Base-by-base conservation (phyloP, 2,888 invertebrate genomes). In the Netelia inedita region DNA sequence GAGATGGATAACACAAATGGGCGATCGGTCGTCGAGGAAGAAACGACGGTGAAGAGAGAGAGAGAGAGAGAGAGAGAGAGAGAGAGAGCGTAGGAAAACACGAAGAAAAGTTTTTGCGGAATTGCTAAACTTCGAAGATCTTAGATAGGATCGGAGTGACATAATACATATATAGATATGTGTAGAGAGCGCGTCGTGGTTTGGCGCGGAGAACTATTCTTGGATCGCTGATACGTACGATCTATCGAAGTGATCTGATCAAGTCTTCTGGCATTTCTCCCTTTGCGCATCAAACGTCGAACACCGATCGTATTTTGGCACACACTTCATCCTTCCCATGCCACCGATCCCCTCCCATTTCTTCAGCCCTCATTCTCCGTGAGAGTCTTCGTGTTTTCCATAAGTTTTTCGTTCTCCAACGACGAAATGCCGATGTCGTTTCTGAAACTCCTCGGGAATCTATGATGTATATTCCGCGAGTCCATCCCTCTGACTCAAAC, bases 171-270 rank as follows among this genome's bases (percentile, higher is more conserved):
- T 68, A 41, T 74, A 78, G 43, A 43, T 65, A 71, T 75, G 43
- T 23, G n/a, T 41, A 43, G 63, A 75, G 75, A 50, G 46, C 63
- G 65, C 65, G 55, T 23, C 71, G 63, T 79, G 3, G 57, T 19
- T 61, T 55, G 61, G 43, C 46, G 71, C 11, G 11, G 23, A 28
- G 68, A 61, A 73, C 53, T 55, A 73, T 65, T 69, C 72, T 68
- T 63, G 74, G 63, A 79, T 83, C 57, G 21, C 43, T 74, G 21
- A 53, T 68, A 35, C 35, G 53, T 68, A 43, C 82, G 83, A 76
- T 85, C 79, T 76, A 76, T 82, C 61, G 72, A 76, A 75, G 82
- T 76, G 85, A 85, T 85, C 85, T 61, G 79, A 85, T 68, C 79
- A 79, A 61, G 82, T 79, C 81, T 81, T 46, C 66, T 63, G 66